These are phyloP conservation scores for Boloria selene DNA, from an alignment of 2,888 invertebrate species.

Conservation along the genomic window DNA sequence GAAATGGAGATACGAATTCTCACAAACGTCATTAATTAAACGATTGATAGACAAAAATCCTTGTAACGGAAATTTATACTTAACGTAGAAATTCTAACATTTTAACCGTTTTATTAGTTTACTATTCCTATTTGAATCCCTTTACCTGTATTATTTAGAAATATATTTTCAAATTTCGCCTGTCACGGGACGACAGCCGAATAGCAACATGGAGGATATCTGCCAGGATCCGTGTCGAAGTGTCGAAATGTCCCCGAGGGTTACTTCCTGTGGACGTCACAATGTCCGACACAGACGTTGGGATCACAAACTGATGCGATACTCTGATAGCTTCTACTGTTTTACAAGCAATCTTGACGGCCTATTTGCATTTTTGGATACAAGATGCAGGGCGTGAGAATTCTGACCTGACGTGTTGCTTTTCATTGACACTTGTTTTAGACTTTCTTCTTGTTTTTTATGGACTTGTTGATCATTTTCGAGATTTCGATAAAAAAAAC, in stretches of 20 bases:
- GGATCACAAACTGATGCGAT: constrained; percentile 48
- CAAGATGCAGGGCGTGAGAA: constrained; percentile 52
- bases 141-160: constrained; percentile 3
- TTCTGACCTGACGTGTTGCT: constrained; percentile 33
- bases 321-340: constrained; percentile 58
- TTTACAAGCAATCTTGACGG: constrained; percentile 61
- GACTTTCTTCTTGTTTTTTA: not conserved
- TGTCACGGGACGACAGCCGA: constrained; percentile 44
- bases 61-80: constrained; percentile 45
- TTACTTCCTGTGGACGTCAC: constrained; percentile 49
- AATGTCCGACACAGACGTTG: constrained; percentile 48
- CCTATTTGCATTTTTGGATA: constrained; percentile 66
- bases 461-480: not conserved
- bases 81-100: not conserved
- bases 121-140: not conserved
- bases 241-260: constrained; percentile 53
- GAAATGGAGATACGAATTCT: constrained; percentile 43
- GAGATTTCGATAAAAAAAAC: no score
- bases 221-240: constrained; percentile 69
- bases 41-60: constrained; percentile 41
- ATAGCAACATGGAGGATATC: constrained; percentile 54
- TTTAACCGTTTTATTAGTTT: constrained; percentile 7
- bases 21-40: constrained; percentile 68
- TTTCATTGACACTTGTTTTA: constrained; percentile 9
- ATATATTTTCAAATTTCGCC: constrained; percentile 25